Evolutionary conservation across 1,140 invertebrate species (phyloP), one percentile per base, ranked within the genome.

Genomic region (Drosophila erecta): DNA sequence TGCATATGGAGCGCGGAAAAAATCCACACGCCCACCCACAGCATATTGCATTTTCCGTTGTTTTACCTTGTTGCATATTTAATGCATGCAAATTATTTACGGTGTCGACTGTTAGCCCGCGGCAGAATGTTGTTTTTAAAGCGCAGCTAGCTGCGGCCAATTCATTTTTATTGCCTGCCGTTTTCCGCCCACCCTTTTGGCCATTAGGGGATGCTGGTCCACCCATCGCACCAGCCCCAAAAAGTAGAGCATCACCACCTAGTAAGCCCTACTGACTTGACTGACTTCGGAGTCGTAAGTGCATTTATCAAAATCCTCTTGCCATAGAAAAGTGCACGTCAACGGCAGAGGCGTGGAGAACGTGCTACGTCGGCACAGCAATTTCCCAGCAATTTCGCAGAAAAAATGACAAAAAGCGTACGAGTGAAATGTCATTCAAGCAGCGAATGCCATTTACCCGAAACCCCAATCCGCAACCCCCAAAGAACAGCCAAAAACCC

Each of bases 41-140:
- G 74, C 76, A 84, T 85, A 80, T 81, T 86, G 81, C 66, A 80
- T 67, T 60, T 73, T 55, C n/a, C 47, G 46, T 70, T 86, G 57
- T 86, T 85, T 69, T 70, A 49, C 81, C 57, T 67, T 58, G 62
- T 65, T 81, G 78, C 78, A 85, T 86, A 81, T 86, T 85, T 75
- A 85, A 86, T 74, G 67, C 60, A 85, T 86, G 81, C 78, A 86
- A 86, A 86, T 85, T 85, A 86, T 85, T 86, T 77, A 86, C 73
- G 73, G 67, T 56, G 53, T 71, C 71, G 75, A 77, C 64, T 75
- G 56, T 75, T 76, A 75, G 72, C 72, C 61, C 20, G 38, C 60
- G 60, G 20, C 15, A 37, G 20, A 58, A 20, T 22, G 33, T 17
- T 40, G 51, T 24, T 41, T 75, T 76, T 76, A 53, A 76, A 76